Percentiles rank a stretch among this genome's conserved stretches.
These are phyloP conservation scores for Brachyhypopomus gauderio DNA, from an alignment of 2,113 vertebrate genomes.

Conservation along the genomic window DNA sequence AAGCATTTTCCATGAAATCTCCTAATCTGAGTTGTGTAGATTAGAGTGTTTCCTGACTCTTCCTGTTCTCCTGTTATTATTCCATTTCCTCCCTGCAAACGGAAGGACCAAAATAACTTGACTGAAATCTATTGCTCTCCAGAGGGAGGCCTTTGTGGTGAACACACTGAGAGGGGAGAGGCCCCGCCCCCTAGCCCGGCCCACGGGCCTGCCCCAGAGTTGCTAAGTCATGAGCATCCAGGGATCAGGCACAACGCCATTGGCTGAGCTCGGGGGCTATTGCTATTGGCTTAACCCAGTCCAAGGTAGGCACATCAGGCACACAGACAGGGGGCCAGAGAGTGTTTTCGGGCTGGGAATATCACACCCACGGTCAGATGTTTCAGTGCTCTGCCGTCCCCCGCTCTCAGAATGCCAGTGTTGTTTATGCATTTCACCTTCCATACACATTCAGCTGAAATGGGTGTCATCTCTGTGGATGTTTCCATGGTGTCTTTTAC, in stretches of 20 bases:
- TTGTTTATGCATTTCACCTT: background rate
- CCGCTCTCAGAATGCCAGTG: conserved; percentile 27
- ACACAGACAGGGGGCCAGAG: background rate
- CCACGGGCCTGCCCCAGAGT: conserved; percentile 28
- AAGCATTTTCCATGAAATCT: conserved; percentile 42
- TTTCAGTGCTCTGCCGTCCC: conserved; percentile 15
- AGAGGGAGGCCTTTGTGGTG: conserved; percentile 69
- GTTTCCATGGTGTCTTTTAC: background rate
- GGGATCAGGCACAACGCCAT: conserved; percentile 57
- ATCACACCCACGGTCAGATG: conserved; percentile 32
- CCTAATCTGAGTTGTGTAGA: conserved; percentile 37
- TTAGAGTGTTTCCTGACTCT: conserved; percentile 55
- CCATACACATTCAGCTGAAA: background rate
- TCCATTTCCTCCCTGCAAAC: conserved; percentile 71
- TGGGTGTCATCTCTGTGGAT: background rate
- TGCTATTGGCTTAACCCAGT: conserved; percentile 36
- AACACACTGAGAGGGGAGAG: conserved; percentile 67
- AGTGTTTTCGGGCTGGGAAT: conserved; percentile 27
- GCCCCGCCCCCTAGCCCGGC: conserved; percentile 52
- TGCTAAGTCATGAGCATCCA: conserved; percentile 60
- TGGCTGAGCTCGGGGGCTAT: conserved; percentile 52
- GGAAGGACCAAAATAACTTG: conserved; percentile 74
- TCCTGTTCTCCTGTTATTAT: conserved; percentile 69
- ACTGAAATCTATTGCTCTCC: conserved; percentile 71
- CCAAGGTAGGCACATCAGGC: conserved; percentile 10